Evolutionary conservation across 2,113 vertebrate genomes (phyloP).

Genomic region (Dermatemys mawii): DNA sequence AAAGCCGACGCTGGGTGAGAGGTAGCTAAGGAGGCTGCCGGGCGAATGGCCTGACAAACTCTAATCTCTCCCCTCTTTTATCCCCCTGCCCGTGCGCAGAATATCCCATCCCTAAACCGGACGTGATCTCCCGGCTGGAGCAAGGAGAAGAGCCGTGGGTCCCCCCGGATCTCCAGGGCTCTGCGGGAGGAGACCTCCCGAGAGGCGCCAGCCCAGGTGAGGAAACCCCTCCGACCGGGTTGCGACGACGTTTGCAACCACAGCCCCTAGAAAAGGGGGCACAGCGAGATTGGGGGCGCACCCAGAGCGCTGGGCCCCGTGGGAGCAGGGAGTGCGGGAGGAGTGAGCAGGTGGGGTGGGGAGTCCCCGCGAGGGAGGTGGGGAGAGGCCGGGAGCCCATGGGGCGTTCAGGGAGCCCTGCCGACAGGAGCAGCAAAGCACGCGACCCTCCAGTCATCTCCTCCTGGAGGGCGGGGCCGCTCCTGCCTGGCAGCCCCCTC

Average conservation of each 20-base stretch:
- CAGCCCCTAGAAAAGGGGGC: not conserved
- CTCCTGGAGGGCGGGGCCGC: no score
- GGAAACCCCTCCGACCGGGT: not conserved
- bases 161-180: not conserved
- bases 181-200: not conserved
- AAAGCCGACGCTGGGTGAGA: not conserved
- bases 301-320: not conserved
- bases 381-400: not conserved
- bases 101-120: conserved; percentile 5
- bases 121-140: conserved; percentile 11
- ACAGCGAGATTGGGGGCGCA: not conserved
- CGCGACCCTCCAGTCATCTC: no score
- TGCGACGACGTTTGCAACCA: no score
- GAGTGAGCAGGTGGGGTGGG: not conserved
- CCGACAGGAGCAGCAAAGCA: not conserved
- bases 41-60: not conserved
- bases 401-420: no score
- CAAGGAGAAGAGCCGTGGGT: not conserved
- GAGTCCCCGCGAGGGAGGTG: not conserved
- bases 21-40: not conserved
- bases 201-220: not conserved
- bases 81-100: not conserved
- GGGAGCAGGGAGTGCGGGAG: no score
- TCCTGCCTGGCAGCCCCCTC: not conserved
- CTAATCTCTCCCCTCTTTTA: not conserved